Evolutionary conservation across 1,140 invertebrate species (phyloP).

Genomic region (Belonocnema kinseyi): DNA sequence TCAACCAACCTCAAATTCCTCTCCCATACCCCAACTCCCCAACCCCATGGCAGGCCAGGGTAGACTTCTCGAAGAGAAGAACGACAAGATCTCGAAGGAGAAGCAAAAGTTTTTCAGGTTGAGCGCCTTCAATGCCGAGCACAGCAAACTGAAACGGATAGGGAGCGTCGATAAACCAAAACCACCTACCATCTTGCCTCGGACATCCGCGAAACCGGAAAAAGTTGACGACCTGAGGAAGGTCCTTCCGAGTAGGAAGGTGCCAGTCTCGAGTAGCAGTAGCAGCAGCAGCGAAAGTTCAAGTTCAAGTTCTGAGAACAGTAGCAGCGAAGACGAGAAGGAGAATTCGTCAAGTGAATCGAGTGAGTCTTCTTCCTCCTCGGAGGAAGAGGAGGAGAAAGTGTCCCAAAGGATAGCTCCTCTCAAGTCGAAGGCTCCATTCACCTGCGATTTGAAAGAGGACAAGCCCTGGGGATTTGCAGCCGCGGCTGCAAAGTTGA

Average conservation of each 20-base stretch:
- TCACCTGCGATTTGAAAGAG: constrained; percentile 67
- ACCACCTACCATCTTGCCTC: constrained; percentile 45
- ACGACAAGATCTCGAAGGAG: constrained; percentile 88
- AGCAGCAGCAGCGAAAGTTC: constrained; percentile 60
- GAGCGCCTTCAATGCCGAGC: constrained; percentile 82
- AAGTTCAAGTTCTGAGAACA: constrained; percentile 57
- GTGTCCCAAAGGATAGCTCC: constrained; percentile 30
- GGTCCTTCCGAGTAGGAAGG: constrained; percentile 28
- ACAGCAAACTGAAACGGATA: constrained; percentile 73
- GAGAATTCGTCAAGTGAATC: constrained; percentile 68
- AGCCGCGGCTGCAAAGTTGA: constrained; percentile 78
- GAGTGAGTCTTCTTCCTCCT: constrained; percentile 60
- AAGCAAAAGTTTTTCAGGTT: constrained; percentile 90
- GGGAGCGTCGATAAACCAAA: constrained; percentile 50
- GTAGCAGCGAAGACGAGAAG: constrained; percentile 57
- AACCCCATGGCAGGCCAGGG: constrained; percentile 71
- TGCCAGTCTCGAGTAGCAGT: constrained; percentile 49
- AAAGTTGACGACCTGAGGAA: constrained; percentile 38
- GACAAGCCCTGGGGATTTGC: constrained; percentile 87
- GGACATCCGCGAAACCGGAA: constrained; percentile 46
- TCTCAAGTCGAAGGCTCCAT: constrained; percentile 65
- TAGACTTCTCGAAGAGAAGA: constrained; percentile 77
- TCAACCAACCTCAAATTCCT: constrained; percentile 72
- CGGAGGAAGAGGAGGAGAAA: constrained; percentile 46
- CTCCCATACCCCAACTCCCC: constrained; percentile 71